Base-by-base conservation (phyloP, 2,888 invertebrate species). In the Phortica okadai region DNA sequence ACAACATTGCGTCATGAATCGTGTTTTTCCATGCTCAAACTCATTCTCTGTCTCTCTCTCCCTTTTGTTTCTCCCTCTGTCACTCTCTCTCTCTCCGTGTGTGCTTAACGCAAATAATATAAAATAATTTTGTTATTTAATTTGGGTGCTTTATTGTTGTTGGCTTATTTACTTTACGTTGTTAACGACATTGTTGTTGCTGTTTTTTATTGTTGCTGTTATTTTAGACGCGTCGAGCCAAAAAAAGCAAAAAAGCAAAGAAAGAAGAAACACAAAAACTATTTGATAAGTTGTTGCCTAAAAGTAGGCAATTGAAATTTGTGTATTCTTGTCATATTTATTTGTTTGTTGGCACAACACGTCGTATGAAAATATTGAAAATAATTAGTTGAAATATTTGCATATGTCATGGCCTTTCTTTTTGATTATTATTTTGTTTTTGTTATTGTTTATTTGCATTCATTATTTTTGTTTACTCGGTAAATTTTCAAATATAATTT, bases 341-440 rank as follows among this genome's bases (percentile, higher is more conserved):
- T 59, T 58, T 10, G 16, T 21, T 45, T 69, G n/a, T 14, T 33
- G 25, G 10, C 45, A 50, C 21, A 45, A 45, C 7, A 67, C 44
- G 41, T 16, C 62, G 25, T 62, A 62, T 67, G 69, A 84, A 87
- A 85, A 85, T 87, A 86, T 85, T 84, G 86, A 78, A 86, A 86
- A 86, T 85, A 85, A 85, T 85, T 85, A 87, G 87, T 85, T 86
- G 87, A 85, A 85, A 87, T 87, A 85, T 85, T 85, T 87, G 79
- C 84, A 83, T 83, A 80, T 33, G 33, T 33, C 33, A 33, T 33
- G 33, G 33, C 33, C 33, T 33, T 33, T 33, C 33, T 33, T 2
- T 5, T 33, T 33, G 33, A 33, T 33, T 33, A 5, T 33, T 33
- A 33, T 33, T 33, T 33, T 33, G 33, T 33, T 33, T 2, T 33